Base-by-base conservation (phyloP, 1,140 invertebrate species). In the Zaprionus inermis region DNA sequence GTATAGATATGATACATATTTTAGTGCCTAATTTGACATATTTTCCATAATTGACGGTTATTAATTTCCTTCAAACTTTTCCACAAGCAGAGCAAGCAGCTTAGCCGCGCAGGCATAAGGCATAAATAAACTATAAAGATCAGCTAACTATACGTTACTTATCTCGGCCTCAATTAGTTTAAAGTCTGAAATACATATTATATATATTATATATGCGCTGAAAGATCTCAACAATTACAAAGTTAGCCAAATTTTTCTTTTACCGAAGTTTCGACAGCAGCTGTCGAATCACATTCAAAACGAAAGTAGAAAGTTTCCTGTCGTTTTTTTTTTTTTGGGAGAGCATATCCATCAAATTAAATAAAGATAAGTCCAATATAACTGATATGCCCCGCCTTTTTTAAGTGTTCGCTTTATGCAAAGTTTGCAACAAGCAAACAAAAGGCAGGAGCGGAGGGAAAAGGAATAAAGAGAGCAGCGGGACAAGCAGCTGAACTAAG, bases 391-490 rank as follows among this genome's bases (percentile, higher is more conserved):
- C 65, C 57, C 65, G 22, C 10, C 30, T 36, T 20, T 55, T 58
- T 66, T 54, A 52, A 46, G 18, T 12, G 41, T 7, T 16, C 61
- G 18, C 6, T 59, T 67, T 73, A 60, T 60, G 65, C 30, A 57
- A 73, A 73, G 49, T 55, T 68, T 73, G 57, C 12, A 61, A 34
- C 58, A 34, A 46, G 63, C 61, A 36, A 65, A 55, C 54, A 67
- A n/a, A n/a, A 51, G n/a, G 22, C 7, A 20, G 5, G 18, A 49
- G n/a, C n/a, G n/a, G n/a, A 22, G 9, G 20, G 18, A 49, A 49
- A 5, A 49, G 18, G 22, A 54, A 54, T 7, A 20, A 30, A 30
- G 18, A 30, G 12, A 44, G 41, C 36, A 30, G 34, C 22, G n/a
- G 36, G 20, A 58, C 20, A 16, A 30, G 44, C 34, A 32, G 46